Conservation (phyloP, 2,888 invertebrate genomes). For the Macrophya alboannulata region DNA sequence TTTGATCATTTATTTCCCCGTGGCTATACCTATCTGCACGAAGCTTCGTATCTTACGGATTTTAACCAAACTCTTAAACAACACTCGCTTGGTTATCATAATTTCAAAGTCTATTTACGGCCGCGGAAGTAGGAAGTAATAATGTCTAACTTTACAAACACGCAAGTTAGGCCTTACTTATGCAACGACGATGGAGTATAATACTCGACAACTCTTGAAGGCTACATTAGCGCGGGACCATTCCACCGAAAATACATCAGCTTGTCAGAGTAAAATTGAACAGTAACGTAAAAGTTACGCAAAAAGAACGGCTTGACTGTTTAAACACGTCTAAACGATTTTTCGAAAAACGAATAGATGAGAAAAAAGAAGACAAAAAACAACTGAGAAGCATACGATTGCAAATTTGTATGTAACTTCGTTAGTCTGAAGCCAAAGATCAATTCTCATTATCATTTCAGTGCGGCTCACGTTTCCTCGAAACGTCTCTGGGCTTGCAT, state of each 20-base stretch:
- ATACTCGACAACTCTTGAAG: slow-evolving; percentile 34
- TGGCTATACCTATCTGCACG: no score
- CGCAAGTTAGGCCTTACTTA: slow-evolving; percentile 8
- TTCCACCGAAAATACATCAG: background rate
- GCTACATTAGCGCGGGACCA: slow-evolving; percentile 6
- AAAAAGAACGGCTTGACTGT: background rate
- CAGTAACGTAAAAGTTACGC: background rate
- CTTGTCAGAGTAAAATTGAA: background rate
- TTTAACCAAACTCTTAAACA: slow-evolving; percentile 8
- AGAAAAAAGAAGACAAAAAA: background rate
- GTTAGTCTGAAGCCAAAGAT: background rate
- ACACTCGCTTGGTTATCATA: background rate
- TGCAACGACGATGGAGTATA: slow-evolving; percentile 30
- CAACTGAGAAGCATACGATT: no score
- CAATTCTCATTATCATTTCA: slow-evolving; percentile 15
- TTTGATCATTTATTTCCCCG: no score
- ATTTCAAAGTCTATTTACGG: slow-evolving; percentile 41
- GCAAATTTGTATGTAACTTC: background rate
- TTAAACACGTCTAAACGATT: background rate
- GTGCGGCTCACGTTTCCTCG: background rate
- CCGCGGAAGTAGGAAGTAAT: slow-evolving; percentile 26
- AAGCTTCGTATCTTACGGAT: background rate
- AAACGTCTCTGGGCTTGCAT: background rate
- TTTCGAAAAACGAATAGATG: background rate
- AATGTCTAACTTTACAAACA: slow-evolving; percentile 27